Conservation (phyloP, 2,797 vertebrate species). For the Sebastes steindachneri region DNA sequence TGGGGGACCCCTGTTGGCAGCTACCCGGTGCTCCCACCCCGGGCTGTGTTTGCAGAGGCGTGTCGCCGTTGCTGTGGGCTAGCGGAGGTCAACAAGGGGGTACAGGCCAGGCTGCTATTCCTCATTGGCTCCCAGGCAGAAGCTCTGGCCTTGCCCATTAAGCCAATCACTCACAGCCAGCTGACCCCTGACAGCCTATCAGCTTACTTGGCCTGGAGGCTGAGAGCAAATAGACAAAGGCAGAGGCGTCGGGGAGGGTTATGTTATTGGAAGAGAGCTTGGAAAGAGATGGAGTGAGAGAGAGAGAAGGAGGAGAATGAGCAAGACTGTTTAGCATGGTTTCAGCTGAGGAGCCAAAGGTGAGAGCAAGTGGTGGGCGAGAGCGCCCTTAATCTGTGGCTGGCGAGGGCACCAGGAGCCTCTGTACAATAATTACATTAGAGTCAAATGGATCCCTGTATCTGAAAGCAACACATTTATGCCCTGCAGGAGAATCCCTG, state of each 20-base stretch:
- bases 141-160: slow-evolving; percentile 78
- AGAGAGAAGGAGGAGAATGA: slow-evolving; percentile 47
- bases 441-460: slow-evolving; percentile 87
- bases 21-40: slow-evolving; percentile 57
- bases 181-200: slow-evolving; percentile 83
- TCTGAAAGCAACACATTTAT: slow-evolving; percentile 90
- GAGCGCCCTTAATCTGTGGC: slow-evolving; percentile 85
- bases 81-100: slow-evolving; percentile 78
- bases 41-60: slow-evolving; percentile 79
- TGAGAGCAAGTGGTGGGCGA: slow-evolving; percentile 85
- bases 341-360: slow-evolving; percentile 85
- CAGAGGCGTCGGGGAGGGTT: slow-evolving; percentile 72
- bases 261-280: slow-evolving; percentile 68
- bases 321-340: slow-evolving; percentile 75
- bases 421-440: slow-evolving; percentile 87
- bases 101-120: slow-evolving; percentile 62
- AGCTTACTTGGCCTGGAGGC: slow-evolving; percentile 76
- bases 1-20: slow-evolving; percentile 68
- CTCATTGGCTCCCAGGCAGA: slow-evolving; percentile 77
- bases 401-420: slow-evolving; percentile 83
- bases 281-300: slow-evolving; percentile 55
- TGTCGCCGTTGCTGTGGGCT: slow-evolving; percentile 77
- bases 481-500: slow-evolving; percentile 86
- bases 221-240: slow-evolving; percentile 78
- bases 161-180: slow-evolving; percentile 82